Evolutionary conservation across 2,888 invertebrate species (phyloP).

Genomic region (Ormyrus thymus): DNA sequence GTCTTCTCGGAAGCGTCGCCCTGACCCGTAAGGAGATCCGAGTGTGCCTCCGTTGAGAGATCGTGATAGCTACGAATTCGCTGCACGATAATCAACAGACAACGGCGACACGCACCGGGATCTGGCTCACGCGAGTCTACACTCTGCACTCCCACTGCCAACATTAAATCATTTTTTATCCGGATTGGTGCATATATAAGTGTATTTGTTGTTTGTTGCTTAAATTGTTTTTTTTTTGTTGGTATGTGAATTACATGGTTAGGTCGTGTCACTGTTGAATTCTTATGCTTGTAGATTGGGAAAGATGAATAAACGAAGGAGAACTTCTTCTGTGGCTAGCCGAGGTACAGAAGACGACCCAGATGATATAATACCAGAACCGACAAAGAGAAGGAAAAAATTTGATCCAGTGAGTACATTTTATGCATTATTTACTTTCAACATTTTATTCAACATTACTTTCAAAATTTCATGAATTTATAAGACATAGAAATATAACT

Average conservation of each 20-base stretch:
- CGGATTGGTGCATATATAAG: constrained; percentile 43
- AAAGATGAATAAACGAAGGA: constrained; percentile 85
- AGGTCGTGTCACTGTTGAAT: constrained; percentile 36
- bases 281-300: constrained; percentile 34
- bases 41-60: constrained; percentile 32
- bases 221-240: constrained; percentile 11
- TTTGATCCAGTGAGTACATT: constrained; percentile 82
- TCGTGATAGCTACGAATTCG: constrained; percentile 52
- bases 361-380: constrained; percentile 79
- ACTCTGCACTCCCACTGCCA: constrained; percentile 9
- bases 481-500: too few relatives aligned
- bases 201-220: constrained; percentile 51
- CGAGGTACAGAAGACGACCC: constrained; percentile 84
- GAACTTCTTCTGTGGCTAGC: constrained; percentile 89
- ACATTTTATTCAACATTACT: background rate
- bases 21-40: constrained; percentile 34
- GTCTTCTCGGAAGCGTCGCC: constrained; percentile 47
- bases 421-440: background rate
- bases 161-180: constrained; percentile 23
- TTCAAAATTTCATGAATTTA: background rate
- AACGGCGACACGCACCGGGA: background rate
- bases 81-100: background rate
- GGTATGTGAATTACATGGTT: constrained; percentile 53
- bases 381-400: constrained; percentile 80
- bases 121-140: constrained; percentile 23